phyloP scores from a whole-genome alignment of 2,797 vertebrate species.

The Urosaurus nigricauda region DNA sequence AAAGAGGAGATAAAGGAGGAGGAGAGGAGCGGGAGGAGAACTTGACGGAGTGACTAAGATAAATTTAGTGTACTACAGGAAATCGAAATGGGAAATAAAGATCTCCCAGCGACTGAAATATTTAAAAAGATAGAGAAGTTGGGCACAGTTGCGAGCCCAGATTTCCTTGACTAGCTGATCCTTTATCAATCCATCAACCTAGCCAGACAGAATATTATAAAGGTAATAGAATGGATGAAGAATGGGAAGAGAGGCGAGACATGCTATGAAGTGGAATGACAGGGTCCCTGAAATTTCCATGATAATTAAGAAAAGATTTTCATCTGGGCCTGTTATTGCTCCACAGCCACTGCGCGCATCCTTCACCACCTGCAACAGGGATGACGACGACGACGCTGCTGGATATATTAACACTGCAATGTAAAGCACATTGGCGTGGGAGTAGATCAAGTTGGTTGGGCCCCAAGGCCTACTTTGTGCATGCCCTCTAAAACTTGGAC shows the following conservation, averaged over 20 bases:
- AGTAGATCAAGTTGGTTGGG: not conserved
- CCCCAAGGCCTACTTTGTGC: not conserved
- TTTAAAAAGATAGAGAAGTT: conserved; percentile 78
- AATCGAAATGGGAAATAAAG: conserved; percentile 83
- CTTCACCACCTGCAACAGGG: not conserved
- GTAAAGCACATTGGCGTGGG: not conserved
- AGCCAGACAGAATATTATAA: conserved; percentile 71
- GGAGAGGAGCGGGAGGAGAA: conserved; percentile 54
- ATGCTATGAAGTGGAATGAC: conserved; percentile 72
- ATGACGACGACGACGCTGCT: not conserved
- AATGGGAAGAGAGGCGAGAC: conserved; percentile 78
- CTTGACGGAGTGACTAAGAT: conserved; percentile 79
- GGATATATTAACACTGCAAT: not conserved
- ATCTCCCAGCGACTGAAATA: conserved; percentile 80
- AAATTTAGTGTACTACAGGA: conserved; percentile 80
- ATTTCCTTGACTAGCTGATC: conserved; percentile 47
- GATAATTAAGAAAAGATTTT: conserved; percentile 71
- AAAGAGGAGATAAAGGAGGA: conserved; percentile 75
- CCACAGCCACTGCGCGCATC: not conserved
- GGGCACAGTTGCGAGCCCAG: not conserved
- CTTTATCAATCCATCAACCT: conserved; percentile 73
- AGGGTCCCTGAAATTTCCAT: conserved; percentile 67
- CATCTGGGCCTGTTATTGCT: conserved; percentile 30
- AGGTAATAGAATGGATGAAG: conserved; percentile 75
- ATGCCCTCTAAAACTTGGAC: not conserved